These are phyloP conservation scores for Agrochola lychnidis DNA, from an alignment of 2,888 invertebrate genomes.

Conservation along the genomic window DNA sequence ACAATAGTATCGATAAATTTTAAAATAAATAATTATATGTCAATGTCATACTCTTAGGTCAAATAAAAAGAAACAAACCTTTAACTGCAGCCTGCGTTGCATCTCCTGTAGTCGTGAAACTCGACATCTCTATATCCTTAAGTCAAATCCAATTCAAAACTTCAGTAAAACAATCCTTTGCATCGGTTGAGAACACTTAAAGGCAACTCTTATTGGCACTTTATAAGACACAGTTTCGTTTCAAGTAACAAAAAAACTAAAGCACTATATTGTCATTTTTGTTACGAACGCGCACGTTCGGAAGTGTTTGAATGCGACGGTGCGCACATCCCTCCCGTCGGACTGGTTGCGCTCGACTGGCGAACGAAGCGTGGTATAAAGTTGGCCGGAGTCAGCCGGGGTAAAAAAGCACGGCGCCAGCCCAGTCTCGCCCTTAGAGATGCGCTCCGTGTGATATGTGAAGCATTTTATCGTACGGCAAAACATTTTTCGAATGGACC, in stretches of 20 bases:
- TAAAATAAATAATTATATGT: constrained; percentile 3
- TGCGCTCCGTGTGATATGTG: constrained; percentile 77
- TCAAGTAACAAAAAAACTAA: constrained; percentile 61
- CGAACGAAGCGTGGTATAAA: constrained; percentile 76
- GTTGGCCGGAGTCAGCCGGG: constrained; percentile 81
- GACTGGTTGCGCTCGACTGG: constrained; percentile 82
- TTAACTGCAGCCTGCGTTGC: constrained; percentile 81
- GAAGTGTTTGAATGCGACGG: constrained; percentile 62
- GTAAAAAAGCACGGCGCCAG: constrained; percentile 90
- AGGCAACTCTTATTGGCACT: constrained; percentile 80
- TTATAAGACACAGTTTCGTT: constrained; percentile 78
- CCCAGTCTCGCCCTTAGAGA: constrained; percentile 89
- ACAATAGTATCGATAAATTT: constrained; percentile 36
- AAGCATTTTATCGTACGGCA: constrained; percentile 78
- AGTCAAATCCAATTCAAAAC: constrained; percentile 71
- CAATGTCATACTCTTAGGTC: constrained; percentile 1
- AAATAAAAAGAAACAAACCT: constrained; percentile 75
- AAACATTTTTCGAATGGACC: constrained; percentile 38
- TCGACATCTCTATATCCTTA: constrained; percentile 81
- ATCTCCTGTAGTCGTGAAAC: constrained; percentile 79
- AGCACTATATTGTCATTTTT: constrained; percentile 71
- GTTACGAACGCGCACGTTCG: constrained; percentile 75
- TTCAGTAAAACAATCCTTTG: constrained; percentile 71
- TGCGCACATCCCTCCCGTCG: constrained; percentile 73
- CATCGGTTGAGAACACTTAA: constrained; percentile 65